Evolutionary conservation across 2,797 vertebrate species (phyloP).

Genomic region (Ctenochaetus hawaiiensis): DNA sequence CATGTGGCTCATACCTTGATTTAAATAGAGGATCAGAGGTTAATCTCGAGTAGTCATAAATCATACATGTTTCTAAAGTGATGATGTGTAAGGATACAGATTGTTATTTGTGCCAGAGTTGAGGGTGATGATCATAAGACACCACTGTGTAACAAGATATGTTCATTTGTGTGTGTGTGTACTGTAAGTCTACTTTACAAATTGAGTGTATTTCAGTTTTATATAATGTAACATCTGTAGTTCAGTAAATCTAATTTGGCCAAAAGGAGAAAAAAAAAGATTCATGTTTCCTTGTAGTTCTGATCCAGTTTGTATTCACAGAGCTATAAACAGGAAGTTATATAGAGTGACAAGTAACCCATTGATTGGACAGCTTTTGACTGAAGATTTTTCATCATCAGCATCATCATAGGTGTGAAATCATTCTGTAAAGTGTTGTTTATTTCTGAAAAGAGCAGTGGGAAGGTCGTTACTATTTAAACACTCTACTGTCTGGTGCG

Average conservation of each 20-base stretch:
- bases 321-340: not conserved
- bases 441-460: not conserved
- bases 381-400: not conserved
- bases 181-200: not conserved
- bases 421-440: not conserved
- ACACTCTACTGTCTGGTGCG: conserved; percentile 3
- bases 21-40: not conserved
- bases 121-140: not conserved
- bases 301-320: not conserved
- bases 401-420: not conserved
- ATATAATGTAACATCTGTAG: not conserved
- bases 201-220: not conserved
- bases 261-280: not conserved
- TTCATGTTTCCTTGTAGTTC: not conserved
- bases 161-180: not conserved
- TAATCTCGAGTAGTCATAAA: not conserved
- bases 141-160: not conserved
- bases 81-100: not conserved
- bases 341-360: not conserved
- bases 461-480: not conserved
- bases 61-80: not conserved
- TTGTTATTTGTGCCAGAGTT: not conserved
- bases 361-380: not conserved
- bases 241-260: not conserved
- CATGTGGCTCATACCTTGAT: not conserved